Base-by-base conservation (phyloP, 2,113 vertebrate species). In the Mystacornis crossleyi region DNA sequence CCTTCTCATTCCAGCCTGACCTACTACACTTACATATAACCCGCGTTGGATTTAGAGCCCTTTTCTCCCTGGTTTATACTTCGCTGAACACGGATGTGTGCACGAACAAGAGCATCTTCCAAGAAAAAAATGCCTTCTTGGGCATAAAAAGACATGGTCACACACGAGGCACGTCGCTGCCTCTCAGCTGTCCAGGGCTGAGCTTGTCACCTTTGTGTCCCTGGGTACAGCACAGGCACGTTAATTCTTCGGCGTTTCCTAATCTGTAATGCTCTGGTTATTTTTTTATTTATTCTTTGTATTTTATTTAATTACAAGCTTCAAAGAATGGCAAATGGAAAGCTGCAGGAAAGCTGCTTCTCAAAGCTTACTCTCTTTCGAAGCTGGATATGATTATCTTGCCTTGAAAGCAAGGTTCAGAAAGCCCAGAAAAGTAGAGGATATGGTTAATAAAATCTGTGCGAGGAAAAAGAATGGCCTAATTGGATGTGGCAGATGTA, bases 131-230 rank as follows among this genome's bases (percentile, higher is more conserved):
- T 6, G 12, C 33, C 28, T 51, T 23, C 16, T 19, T 31, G 14
- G 74, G 40, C 24, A 43, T 23, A 54, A 82, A 82, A 82, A 74
- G 50, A 28, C 34, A 36, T 2, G 1, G 50, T 23, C 10, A 4
- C 23, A 3, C 6, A 16, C 0, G 0, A 62, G 26, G 42, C 5
- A 2, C 0, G 0, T 25, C 43, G 45, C 29, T 51, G 51, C 29
- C 33, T 74, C 53, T 26, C 7, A 12, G 53, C 16, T 45, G 21
- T 16, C 60, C 42, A 8, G 34, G 50, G 51, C 72, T 51, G 66
- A 80, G 45, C 51, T 45, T 34, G 55, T 29, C 17, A 9, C 36
- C 61, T 58, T 43, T n/a, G 33, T 53, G 33, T 61, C 51, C 26
- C 1, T 14, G 60, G 54, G 31, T 57, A 31, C n/a, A 57, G 18